Evolutionary conservation across 2,888 invertebrate genomes (phyloP).

Genomic region (Miltochrista miniata): DNA sequence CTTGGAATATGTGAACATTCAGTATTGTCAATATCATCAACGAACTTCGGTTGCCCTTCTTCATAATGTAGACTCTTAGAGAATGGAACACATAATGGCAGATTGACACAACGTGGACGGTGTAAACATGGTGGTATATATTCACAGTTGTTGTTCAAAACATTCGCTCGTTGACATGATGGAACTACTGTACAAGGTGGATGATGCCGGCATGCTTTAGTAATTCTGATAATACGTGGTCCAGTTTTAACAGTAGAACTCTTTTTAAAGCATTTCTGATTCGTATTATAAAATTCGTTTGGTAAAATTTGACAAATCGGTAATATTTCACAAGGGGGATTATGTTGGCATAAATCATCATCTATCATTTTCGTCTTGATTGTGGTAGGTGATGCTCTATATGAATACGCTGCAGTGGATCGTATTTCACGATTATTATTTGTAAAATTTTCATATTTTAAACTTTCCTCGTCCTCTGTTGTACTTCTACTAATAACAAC

Average conservation of each 20-base stretch:
- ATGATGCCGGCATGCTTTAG: constrained; percentile 74
- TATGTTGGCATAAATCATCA: constrained; percentile 55
- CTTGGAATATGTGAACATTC: constrained; percentile 45
- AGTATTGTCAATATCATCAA: constrained; percentile 38
- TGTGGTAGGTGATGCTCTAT: constrained; percentile 34
- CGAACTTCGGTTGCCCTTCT: constrained; percentile 42
- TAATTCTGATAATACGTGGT: constrained; percentile 63
- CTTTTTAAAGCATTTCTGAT: constrained; percentile 43
- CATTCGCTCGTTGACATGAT: constrained; percentile 67
- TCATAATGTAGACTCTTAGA: constrained; percentile 60
- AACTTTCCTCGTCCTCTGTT: constrained; percentile 55
- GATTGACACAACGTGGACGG: constrained; percentile 70
- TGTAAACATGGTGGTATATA: constrained; percentile 70
- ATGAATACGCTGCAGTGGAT: constrained; percentile 40
- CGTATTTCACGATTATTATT: constrained; percentile 42
- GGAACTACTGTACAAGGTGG: constrained; percentile 76
- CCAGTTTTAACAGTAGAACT: constrained; percentile 38
- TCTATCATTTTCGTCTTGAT: constrained; percentile 30
- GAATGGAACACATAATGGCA: constrained; percentile 68
- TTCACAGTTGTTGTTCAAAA: constrained; percentile 69
- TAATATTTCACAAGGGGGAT: constrained; percentile 65
- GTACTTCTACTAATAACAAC: constrained; percentile 43
- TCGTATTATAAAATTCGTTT: constrained; percentile 42
- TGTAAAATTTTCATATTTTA: constrained; percentile 37
- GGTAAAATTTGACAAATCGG: constrained; percentile 68